A percentile compares a stretch with the other conserved stretches of the same genome.
phyloP scores from a whole-genome alignment of 2,113 vertebrate genomes.

The Andinoacara biseriatus region DNA sequence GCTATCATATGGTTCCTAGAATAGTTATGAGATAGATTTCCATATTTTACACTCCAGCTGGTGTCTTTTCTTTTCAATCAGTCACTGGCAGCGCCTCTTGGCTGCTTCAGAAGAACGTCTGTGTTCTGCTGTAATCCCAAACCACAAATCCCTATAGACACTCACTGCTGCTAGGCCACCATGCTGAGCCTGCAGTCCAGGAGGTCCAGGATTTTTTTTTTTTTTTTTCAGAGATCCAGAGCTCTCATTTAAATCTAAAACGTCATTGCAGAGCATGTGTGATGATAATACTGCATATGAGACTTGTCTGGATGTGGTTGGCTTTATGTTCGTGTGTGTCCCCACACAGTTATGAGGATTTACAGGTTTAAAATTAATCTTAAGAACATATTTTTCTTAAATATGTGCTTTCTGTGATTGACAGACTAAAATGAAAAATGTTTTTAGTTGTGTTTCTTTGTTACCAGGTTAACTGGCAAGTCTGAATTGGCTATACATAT shows the following conservation, averaged over 20 bases:
- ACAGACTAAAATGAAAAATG: not conserved
- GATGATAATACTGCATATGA: conserved; percentile 7
- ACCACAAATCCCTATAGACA: conserved; percentile 45
- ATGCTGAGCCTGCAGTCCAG: conserved; percentile 24
- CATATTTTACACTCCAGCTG: conserved; percentile 51
- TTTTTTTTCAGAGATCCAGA: conserved; percentile 26
- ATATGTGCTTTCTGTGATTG: not conserved
- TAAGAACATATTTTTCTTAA: not conserved
- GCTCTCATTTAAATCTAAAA: conserved; percentile 39
- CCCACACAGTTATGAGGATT: conserved; percentile 14
- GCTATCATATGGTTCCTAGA: conserved; percentile 27
- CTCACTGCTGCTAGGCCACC: conserved; percentile 21
- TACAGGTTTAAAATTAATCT: conserved; percentile 5
- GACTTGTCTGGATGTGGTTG: conserved; percentile 7
- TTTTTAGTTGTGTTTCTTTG: not conserved
- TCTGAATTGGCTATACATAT: not conserved
- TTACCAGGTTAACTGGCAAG: not conserved
- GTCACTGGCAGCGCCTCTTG: conserved; percentile 39
- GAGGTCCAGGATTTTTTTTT: conserved; percentile 6
- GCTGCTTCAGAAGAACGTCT: conserved; percentile 47
- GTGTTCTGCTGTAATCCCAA: conserved; percentile 56
- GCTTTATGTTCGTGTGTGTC: conserved; percentile 11
- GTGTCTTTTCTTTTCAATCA: conserved; percentile 40
- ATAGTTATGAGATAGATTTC: conserved; percentile 52
- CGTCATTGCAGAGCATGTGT: conserved; percentile 16